Evolutionary conservation across 2,888 invertebrate genomes (phyloP).

Genomic region (Chrysolina haemoptera): DNA sequence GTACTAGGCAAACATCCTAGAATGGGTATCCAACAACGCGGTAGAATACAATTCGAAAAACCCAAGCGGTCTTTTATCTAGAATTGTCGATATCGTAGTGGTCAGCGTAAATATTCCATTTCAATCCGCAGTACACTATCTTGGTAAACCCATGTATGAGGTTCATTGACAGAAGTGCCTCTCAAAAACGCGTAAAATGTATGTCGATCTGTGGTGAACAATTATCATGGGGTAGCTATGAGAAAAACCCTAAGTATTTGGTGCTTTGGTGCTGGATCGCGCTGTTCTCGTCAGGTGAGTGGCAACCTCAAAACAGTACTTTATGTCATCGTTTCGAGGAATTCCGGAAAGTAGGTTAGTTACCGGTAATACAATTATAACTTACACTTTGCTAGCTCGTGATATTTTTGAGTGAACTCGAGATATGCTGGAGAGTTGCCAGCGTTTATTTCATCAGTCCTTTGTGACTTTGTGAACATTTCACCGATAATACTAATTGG

Average conservation of each 20-base stretch:
- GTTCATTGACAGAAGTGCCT: too few species aligned
- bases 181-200: conserved; percentile 49
- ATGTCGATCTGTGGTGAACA: conserved; percentile 57
- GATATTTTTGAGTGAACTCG: conserved; percentile 9
- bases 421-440: background rate
- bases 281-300: conserved; percentile 56
- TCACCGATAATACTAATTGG: too few species aligned
- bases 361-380: conserved; percentile 49
- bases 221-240: conserved; percentile 63
- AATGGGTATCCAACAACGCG: too few species aligned
- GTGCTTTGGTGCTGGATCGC: conserved; percentile 64
- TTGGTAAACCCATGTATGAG: too few species aligned
- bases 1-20: too few species aligned
- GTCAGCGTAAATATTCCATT: too few species aligned
- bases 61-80: too few species aligned
- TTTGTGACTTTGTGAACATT: background rate
- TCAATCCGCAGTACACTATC: too few species aligned
- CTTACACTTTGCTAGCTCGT: conserved; percentile 37
- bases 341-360: conserved; percentile 33
- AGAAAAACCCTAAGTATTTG: conserved; percentile 60
- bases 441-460: background rate
- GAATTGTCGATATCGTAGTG: too few species aligned
- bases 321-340: background rate
- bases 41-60: too few species aligned
- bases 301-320: background rate